These are phyloP conservation scores for Ranitomeya variabilis DNA, from an alignment of 2,113 vertebrate genomes.

Conservation along the genomic window DNA sequence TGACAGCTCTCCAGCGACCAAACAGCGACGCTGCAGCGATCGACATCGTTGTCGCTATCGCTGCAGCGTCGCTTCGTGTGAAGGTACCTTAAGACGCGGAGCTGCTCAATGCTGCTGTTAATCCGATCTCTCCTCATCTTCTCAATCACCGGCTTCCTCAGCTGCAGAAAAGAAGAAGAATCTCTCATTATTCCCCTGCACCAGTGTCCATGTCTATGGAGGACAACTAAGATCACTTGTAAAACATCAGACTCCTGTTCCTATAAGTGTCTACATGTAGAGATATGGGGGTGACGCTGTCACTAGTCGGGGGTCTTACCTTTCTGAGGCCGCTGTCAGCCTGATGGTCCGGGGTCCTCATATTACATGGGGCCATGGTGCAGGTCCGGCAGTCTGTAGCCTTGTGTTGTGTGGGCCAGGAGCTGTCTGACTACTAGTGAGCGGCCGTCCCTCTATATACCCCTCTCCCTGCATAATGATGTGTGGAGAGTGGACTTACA, in stretches of 20 bases:
- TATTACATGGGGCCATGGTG: conserved; percentile 38
- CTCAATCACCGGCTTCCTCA: conserved; percentile 78
- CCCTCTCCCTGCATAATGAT: conserved; percentile 34
- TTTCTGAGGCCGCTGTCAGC: conserved; percentile 8
- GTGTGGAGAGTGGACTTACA: conserved; percentile 23
- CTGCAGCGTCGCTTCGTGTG: too few relatives aligned
- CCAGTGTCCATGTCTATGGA: too few relatives aligned
- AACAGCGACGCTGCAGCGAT: too few relatives aligned
- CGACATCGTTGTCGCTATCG: too few relatives aligned
- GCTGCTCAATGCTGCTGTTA: conserved; percentile 82
- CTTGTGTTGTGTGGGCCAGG: neutral
- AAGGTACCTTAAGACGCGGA: conserved; percentile 72
- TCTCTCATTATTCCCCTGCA: neutral
- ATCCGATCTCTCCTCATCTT: conserved; percentile 83
- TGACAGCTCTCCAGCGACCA: too few relatives aligned
- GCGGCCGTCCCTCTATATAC: conserved; percentile 34
- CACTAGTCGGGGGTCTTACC: neutral
- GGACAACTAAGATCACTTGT: too few relatives aligned
- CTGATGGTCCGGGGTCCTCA: neutral
- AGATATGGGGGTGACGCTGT: neutral
- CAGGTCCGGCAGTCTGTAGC: neutral
- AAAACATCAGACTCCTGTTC: too few relatives aligned
- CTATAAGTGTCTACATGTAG: too few relatives aligned
- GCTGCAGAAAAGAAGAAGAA: conserved; percentile 59
- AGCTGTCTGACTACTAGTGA: neutral